A percentile compares a stretch with the other conserved stretches of the same genome.
These are phyloP conservation scores for Bactericera cockerelli DNA, from an alignment of 1,140 invertebrate genomes.

Conservation along the genomic window DNA sequence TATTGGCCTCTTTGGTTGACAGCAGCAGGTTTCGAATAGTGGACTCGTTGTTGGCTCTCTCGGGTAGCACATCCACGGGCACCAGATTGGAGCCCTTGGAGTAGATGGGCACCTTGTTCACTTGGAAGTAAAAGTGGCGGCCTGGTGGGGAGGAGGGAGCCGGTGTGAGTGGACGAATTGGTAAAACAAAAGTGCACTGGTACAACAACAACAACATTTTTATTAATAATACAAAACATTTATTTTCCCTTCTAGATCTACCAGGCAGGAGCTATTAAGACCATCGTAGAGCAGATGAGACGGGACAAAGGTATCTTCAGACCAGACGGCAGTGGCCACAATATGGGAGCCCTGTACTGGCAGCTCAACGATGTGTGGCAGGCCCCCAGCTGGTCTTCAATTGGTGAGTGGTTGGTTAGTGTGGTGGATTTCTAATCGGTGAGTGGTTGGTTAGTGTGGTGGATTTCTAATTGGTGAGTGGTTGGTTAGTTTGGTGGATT, in stretches of 20 bases:
- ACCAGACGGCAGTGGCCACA: conserved; percentile 48
- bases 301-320: conserved; percentile 39
- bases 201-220: no score
- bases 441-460: conserved; percentile 90
- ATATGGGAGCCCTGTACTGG: conserved; percentile 99
- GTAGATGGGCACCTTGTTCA: no score
- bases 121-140: no score
- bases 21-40: no score
- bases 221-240: no score
- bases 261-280: conserved; percentile 76
- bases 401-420: conserved; percentile 49
- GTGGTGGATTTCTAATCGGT: conserved; percentile 95
- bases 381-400: conserved; percentile 88
- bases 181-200: no score
- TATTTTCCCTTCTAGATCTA: conserved; percentile 40
- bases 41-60: no score
- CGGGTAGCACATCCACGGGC: no score
- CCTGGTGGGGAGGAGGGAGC: no score
- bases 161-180: no score
- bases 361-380: conserved; percentile 98
- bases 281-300: conserved; percentile 78
- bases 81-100: no score
- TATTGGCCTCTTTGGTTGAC: no score
- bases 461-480: conserved; percentile 88
- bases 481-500: conserved; percentile 49